Evolutionary conservation across 2,888 invertebrate species (phyloP).

Genomic region (Dolomedes plantarius): DNA sequence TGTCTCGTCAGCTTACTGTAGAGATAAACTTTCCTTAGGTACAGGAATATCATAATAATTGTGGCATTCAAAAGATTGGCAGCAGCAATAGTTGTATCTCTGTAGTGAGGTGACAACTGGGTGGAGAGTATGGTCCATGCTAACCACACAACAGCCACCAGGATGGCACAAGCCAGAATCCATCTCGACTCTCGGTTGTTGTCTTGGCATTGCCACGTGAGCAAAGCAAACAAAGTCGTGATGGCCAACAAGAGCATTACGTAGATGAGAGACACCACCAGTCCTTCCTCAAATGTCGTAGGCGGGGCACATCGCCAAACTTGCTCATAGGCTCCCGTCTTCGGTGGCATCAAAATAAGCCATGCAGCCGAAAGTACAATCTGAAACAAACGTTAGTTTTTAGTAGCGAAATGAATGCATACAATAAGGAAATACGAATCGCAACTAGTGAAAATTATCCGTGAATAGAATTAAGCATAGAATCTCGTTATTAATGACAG

Average conservation of each 20-base stretch:
- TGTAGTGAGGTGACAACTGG: constrained; percentile 75
- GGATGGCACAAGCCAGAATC: constrained; percentile 77
- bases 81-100: constrained; percentile 77
- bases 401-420: no score
- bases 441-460: no score
- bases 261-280: constrained; percentile 77
- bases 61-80: constrained; percentile 77
- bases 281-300: constrained; percentile 76
- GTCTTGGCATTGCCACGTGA: constrained; percentile 76
- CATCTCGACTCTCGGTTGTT: constrained; percentile 77
- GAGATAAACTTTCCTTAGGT: constrained; percentile 77
- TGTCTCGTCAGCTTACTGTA: constrained; percentile 72
- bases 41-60: constrained; percentile 77
- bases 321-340: constrained; percentile 74
- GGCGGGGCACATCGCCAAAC: constrained; percentile 76
- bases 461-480: no score
- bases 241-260: constrained; percentile 77
- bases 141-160: constrained; percentile 77
- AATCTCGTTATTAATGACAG: no score
- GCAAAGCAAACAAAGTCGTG: constrained; percentile 76
- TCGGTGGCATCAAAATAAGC: constrained; percentile 77
- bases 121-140: constrained; percentile 77
- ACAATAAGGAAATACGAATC: no score
- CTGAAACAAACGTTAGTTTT: constrained; percentile 23
- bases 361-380: constrained; percentile 77